A percentile compares a stretch with the other conserved stretches of the same genome.
These are phyloP conservation scores for Ctenochaetus hawaiiensis DNA, from an alignment of 2,797 vertebrate genomes.

Conservation along the genomic window DNA sequence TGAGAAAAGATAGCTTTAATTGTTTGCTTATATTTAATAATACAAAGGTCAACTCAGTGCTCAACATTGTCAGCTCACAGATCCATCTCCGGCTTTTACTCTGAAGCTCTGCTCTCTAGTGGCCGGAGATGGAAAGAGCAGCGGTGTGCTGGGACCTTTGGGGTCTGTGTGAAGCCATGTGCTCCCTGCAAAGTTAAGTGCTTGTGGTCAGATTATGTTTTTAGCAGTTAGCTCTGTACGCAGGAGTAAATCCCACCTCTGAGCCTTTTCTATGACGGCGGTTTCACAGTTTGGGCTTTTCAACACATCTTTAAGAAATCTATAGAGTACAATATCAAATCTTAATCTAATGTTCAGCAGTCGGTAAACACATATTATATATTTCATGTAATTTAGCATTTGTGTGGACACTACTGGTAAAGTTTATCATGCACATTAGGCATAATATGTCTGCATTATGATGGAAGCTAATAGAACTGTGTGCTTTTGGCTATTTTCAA, in stretches of 20 bases:
- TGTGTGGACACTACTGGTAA: background rate
- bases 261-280: constrained; percentile 34
- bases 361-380: background rate
- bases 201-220: constrained; percentile 10
- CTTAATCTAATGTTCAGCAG: background rate
- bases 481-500: constrained; percentile 15
- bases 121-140: constrained; percentile 43
- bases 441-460: background rate
- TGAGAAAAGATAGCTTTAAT: constrained; percentile 51
- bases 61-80: constrained; percentile 55
- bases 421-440: background rate
- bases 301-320: background rate
- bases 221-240: constrained; percentile 9
- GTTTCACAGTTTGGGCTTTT: background rate
- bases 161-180: constrained; percentile 47
- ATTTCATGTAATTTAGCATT: background rate
- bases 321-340: background rate
- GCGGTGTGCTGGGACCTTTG: constrained; percentile 6
- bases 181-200: constrained; percentile 2
- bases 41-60: constrained; percentile 67
- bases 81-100: constrained; percentile 16
- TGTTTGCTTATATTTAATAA: constrained; percentile 68
- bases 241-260: constrained; percentile 41
- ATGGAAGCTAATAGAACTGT: background rate
- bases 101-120: constrained; percentile 74